phyloP scores from a whole-genome alignment of 2,888 invertebrate genomes.

The Geophilus truncorum region DNA sequence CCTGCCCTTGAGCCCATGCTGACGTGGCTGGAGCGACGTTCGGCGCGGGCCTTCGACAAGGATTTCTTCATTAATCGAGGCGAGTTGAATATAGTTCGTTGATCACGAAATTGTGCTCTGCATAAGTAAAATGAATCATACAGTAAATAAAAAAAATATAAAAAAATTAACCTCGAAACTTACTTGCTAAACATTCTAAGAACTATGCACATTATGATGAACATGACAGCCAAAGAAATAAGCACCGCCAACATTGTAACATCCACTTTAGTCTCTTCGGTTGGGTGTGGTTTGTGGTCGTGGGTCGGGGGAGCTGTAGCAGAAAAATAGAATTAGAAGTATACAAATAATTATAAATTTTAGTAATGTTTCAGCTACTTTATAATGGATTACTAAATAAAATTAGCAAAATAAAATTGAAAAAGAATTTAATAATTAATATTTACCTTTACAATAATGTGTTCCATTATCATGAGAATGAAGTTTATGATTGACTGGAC shows the following conservation, averaged over 20 bases:
- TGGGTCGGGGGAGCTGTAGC: background rate
- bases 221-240: conserved; percentile 87
- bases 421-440: too few species aligned
- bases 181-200: conserved; percentile 87
- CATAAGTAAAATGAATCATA: conserved; percentile 17
- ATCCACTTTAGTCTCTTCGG: conserved; percentile 55
- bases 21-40: conserved; percentile 25
- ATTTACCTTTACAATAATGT: background rate
- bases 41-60: conserved; percentile 36
- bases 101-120: conserved; percentile 86
- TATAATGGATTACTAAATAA: background rate
- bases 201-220: conserved; percentile 87
- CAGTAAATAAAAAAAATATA: background rate
- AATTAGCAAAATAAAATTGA: background rate
- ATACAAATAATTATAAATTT: background rate
- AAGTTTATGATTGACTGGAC: background rate
- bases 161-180: conserved; percentile 43
- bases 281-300: background rate
- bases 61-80: conserved; percentile 83
- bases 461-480: background rate
- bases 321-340: background rate
- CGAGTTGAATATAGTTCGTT: conserved; percentile 88
- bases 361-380: background rate
- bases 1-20: conserved; percentile 29
- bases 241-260: conserved; percentile 76